Base-by-base conservation (phyloP, 2,888 invertebrate genomes). In the Heteromyza rotundicornis region DNA sequence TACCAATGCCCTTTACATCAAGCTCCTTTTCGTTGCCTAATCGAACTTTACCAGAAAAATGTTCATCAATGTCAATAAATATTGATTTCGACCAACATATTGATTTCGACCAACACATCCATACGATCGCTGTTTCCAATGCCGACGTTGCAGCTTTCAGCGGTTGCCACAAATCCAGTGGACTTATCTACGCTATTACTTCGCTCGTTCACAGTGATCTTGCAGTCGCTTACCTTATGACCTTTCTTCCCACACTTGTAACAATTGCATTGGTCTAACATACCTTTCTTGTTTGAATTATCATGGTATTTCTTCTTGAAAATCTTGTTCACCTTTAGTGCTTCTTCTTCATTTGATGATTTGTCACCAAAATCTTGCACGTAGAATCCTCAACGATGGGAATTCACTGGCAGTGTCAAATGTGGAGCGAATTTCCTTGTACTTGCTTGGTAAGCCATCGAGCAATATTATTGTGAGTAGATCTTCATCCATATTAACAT, bases 351-450 rank as follows among this genome's bases (percentile, higher is more conserved):
- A 10, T 5, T 27, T 27, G 5, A 5, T 27, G 27, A 27, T 10
- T 10, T 7, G 10, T 27, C 27, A 7, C 27, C 27, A 27, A 27
- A 60, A 35, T 57, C 56, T 61, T 40, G 40, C 8, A 19, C 57
- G 44, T 35, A 61, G 27, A 27, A 49, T 24, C 22, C 49, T 58
- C 20, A 59, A 8, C 8, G 40, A 35, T n/a, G 51, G 51, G 36
- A 61, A 65, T 3, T 65, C 61, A 23, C 36, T 59, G 8, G 57
- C 54, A 23, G 60, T 60, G 51, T 62, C 60, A 56, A 65, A 64
- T 27, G 60, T 58, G 2, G 64, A 59, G 2, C 54, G 58, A 23
- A 66, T 22, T 20, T 66, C 62, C 27, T 54, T 60, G 16, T 54
- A 65, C 2, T 16, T 40, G 1, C 27, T 23, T 2, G 55, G 24